phyloP scores from a whole-genome alignment of 2,888 invertebrate species.

The Pyralis farinalis region DNA sequence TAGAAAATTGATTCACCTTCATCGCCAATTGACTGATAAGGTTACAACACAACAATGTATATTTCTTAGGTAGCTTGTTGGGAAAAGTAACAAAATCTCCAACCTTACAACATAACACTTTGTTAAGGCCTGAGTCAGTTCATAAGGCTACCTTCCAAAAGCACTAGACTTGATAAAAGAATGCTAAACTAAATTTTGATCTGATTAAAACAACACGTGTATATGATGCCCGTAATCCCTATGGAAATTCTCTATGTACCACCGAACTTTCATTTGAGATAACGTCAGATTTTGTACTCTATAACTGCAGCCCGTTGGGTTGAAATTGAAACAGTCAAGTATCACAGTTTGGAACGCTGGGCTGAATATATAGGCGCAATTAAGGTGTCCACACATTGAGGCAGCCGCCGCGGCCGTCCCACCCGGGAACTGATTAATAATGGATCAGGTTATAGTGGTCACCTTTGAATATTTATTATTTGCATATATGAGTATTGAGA shows the following conservation, averaged over 20 bases:
- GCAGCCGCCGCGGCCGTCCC: background rate
- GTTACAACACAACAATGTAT: too few species aligned
- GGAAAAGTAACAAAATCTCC: too few species aligned
- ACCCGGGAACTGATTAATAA: constrained; percentile 5
- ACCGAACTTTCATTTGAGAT: background rate
- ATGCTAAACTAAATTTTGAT: background rate
- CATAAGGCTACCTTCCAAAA: too few species aligned
- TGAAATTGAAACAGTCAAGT: background rate
- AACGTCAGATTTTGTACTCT: background rate
- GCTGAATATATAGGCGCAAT: constrained; percentile 6
- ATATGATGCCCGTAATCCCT: constrained; percentile 4
- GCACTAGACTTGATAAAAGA: background rate
- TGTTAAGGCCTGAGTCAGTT: too few species aligned
- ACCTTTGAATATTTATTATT: constrained; percentile 1
- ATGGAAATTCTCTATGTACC: constrained; percentile 5
- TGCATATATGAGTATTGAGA: constrained; percentile 1
- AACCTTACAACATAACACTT: too few species aligned
- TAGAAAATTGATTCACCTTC: too few species aligned
- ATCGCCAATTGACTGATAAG: too few species aligned
- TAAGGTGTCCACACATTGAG: constrained; percentile 3
- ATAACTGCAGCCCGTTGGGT: background rate
- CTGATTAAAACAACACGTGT: constrained; percentile 8
- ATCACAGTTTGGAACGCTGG: background rate
- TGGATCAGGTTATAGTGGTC: constrained; percentile 5
- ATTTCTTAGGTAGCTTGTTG: too few species aligned